Evolutionary conservation across 1,140 invertebrate genomes (phyloP), one percentile per base, ranked within the genome.

Genomic region (Rhizoglyphus robini): DNA sequence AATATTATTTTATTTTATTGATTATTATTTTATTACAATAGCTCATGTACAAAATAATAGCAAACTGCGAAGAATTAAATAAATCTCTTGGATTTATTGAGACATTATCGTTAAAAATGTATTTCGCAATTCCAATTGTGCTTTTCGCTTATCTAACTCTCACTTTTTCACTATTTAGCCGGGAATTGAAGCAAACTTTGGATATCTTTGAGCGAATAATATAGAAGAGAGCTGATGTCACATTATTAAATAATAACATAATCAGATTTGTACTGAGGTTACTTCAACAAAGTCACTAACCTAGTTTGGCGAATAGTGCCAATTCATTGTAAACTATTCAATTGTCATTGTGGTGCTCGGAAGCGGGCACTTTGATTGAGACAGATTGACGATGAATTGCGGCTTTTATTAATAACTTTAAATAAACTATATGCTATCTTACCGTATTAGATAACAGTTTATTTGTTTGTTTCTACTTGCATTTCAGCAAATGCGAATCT

Each of bases 161-260:
- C 58, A 48, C 58, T 60, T 27, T 60, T 27, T 48, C 27, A 18
- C 8, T 18, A 8, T 41, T 11, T 60, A 60, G 15, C n/a, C 15
- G 27, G 27, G 58, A 60, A 29, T 15, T 60, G 15, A 60, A 60
- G 36, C 58, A 60, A 32, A 60, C 58, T 15, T 46, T 60, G 32
- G 58, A 60, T 3, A 20, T 34, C 13, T 60, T 60, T 34, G 58
- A 60, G 29, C 58, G 58, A 20, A 32, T 60, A 3, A 32, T 46
- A n/a, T 23, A 20, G 29, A 32, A 54, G 20, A 54, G 20, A 54
- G 51, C 15, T 25, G 23, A 54, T 8, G 8, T 8, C 51, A 8
- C 20, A 15, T 32, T 27, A 27, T 32, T n/a, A n/a, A n/a, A n/a
- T n/a, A n/a, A n/a, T n/a, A n/a, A n/a, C n/a, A n/a, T n/a, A n/a